Base-by-base conservation (phyloP, 2,113 vertebrate species). In the Sylvilagus bachmani region DNA sequence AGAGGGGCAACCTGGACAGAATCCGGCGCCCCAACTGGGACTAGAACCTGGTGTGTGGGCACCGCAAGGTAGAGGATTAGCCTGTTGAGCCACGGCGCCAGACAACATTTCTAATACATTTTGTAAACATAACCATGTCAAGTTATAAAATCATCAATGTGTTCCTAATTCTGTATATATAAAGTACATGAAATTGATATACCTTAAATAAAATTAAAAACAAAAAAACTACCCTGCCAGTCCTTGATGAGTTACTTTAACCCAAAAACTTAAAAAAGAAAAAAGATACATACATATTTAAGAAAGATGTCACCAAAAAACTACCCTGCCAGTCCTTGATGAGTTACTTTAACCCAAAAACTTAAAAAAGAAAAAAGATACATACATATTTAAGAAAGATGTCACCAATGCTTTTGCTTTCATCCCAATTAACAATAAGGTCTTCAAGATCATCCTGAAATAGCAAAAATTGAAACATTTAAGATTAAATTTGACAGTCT, bases 301-400 rank as follows among this genome's bases (percentile, higher is more conserved):
- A 99, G 99, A 96, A 99, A 99, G 86, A 99, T 98, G 94, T 99
- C 98, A 92, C 99, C 99, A 84, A 99, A n/a, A n/a, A n/a, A n/a
- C n/a, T n/a, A n/a, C n/a, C n/a, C 21, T 92, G 17, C 0, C 29
- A 85, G 36, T 79, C 27, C 36, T 74, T 94, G 62, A 90, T 74
- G 38, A 91, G 55, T 69, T 85, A 91, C 11, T 96, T 92, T 61
- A 94, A 93, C 19, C 10, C 58, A 27, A 53, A 94, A 83, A 99
- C 99, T 99, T 97, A 86, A 98, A 97, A 95, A 69, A 86, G 91
- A 80, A 49, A 71, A 88, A 86, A 96, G 82, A 90, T 82, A 98
- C 99, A 99, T 98, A 99, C 99, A 95, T 99, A 99, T 99, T 99
- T 99, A 74, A 99, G 99, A 96, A 99, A 99, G 86, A 99, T 98